Evolutionary conservation across 2,797 vertebrate genomes (phyloP), one percentile per base, ranked within the genome.

Genomic region (Alauda arvensis): DNA sequence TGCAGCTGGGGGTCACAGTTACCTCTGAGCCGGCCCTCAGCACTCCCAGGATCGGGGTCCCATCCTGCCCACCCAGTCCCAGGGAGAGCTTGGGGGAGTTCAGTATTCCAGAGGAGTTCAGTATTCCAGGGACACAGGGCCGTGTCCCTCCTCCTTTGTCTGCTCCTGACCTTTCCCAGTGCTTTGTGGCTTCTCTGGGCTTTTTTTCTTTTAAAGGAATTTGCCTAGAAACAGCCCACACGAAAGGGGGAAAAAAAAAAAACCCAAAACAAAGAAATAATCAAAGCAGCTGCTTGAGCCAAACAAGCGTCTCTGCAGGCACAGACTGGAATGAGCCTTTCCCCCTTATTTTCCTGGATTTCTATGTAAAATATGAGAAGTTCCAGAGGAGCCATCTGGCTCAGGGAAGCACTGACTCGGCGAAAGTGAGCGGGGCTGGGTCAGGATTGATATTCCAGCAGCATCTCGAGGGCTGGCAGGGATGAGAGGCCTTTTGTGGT

Each of bases 131-230:
- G n/a, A n/a, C n/a, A n/a, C n/a, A n/a, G n/a, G 5, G 61, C 76
- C 14, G 0, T 18, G 34, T 76, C 79, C 88, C 79, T 67, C 65
- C 8, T 72, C 91, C 90, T 95, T 86, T 89, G 90, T 92, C 84
- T 89, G 68, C 68, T 60, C 71, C 88, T 93, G 91, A 94, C 94
- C 93, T 94, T 95, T 92, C 90, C 82, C 90, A 77, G 39, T 2
- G 68, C 90, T 89, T 42, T 84, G 83, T 51, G 76, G 39, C 75
- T 89, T 70, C 85, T 83, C 79, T 3, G 5, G 18, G 60, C 40
- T 79, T 45, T 46, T 29, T 60, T 72, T n/a, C 26, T 92, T 52
- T 88, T 86, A 12, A 65, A 93, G 84, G 91, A 93, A 92, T 93
- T 86, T 55, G 87, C 82, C 69, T 55, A 74, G 68, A 87, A 92